phyloP scores from a whole-genome alignment of 2,797 vertebrate species.

The Perodicticus potto region DNA sequence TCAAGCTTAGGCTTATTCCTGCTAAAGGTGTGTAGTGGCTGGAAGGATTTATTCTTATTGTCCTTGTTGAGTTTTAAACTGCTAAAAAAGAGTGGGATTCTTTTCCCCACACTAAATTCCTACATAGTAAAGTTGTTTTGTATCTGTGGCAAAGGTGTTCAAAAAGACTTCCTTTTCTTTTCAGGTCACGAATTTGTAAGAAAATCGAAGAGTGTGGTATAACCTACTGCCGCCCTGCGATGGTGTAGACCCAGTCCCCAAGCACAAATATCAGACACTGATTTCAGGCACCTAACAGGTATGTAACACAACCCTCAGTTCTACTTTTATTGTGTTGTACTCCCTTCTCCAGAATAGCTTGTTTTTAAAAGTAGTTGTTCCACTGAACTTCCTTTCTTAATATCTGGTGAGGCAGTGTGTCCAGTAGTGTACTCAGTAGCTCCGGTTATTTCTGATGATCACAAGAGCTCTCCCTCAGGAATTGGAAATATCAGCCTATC shows the following conservation, averaged over 20 bases:
- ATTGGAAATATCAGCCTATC: neutral
- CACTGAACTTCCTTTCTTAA: neutral
- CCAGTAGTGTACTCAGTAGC: too few relatives aligned
- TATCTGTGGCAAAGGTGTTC: neutral
- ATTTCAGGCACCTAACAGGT: slow-evolving; percentile 93
- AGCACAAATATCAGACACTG: slow-evolving; percentile 92
- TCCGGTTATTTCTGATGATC: neutral
- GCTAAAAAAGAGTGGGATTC: neutral
- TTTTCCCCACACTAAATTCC: too few relatives aligned
- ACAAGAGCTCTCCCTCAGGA: neutral
- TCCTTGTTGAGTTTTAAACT: neutral
- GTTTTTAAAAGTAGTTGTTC: neutral
- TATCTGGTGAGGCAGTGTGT: neutral
- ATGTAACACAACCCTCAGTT: slow-evolving; percentile 73
- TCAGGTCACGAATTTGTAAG: slow-evolving; percentile 95
- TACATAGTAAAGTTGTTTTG: neutral
- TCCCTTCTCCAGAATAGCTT: neutral
- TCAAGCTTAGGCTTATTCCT: neutral
- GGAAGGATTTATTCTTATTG: neutral
- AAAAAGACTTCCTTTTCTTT: slow-evolving; percentile 27
- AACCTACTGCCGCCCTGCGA: slow-evolving; percentile 91
- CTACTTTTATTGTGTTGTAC: neutral
- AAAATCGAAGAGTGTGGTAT: slow-evolving; percentile 93
- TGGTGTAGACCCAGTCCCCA: slow-evolving; percentile 93
- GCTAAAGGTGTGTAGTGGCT: neutral